Evolutionary conservation across 2,797 vertebrate species (phyloP), one percentile per base, ranked within the genome.

Genomic region (Psittacula derbiana): DNA sequence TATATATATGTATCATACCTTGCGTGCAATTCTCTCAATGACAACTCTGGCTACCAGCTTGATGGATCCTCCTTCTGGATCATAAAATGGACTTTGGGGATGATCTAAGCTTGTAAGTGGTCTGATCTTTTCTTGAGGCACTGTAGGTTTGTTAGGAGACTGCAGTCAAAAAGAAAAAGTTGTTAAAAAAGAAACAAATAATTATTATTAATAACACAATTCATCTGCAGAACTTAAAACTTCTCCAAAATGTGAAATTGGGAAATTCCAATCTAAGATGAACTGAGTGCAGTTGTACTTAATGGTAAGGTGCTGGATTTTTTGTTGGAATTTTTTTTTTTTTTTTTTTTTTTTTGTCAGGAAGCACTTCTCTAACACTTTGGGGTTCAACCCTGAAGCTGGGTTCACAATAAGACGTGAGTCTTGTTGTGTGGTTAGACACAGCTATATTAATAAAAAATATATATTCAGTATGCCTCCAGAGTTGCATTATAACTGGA

Each of bases 21-120:
- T 99, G 95, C 99, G 98, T 87, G 99, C 99, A 18, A 99, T 99
- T 96, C 99, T 98, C 92, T 99, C 99, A 80, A 99, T 98, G 88
- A 99, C 95, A 74, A 99, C 97, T 97, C 99, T 98, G 90, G 99
- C 98, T 82, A 99, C 99, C 74, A 99, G 98, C 69, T 97, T 99
- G 96, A 99, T 99, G 60, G 99, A 99, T 2, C 99, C 99, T 43
- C 99, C 99, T 94, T 99, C 99, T 33, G 99, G 99, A 85, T 99
- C 99, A 30, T 99, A 99, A 97, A 99, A 99, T 23, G 99, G 99
- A 96, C 99, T 99, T 92, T 99, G 99, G 60, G 99, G 99, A 86
- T 99, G 99, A 97, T 99, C 99, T 96, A 99, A 97, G 88, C 99
- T 99, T 90, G 99, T 99, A 78, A 99, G 97, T n/a, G 99, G 99